Evolutionary conservation across 30 jellyfish, hydroid and myxozoan species (phyloP), one percentile per base, ranked within the genome.

Genomic region (Cassiopea andromeda): DNA sequence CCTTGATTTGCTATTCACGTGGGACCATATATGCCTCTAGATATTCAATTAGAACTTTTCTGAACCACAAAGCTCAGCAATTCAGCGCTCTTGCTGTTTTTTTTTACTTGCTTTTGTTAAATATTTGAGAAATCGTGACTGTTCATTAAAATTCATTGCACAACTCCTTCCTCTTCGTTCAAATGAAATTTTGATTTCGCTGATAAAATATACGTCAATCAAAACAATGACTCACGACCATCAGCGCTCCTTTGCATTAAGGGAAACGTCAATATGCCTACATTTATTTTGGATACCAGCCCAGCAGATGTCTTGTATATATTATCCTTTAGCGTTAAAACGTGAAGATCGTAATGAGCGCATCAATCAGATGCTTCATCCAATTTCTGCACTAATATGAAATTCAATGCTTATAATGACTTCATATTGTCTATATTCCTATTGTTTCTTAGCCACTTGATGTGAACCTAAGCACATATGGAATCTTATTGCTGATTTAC

Each of bases 331-430:
- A 2, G 73, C 15, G 73, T 64, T 64, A 64, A 64, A 19, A 16
- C 79, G 79, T 6, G 57, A 19, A 70, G 57, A 12, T n/a, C 7
- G 79, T 70, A 70, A 70, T 70, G 57, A 70, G 79, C 50, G 27
- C 54, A 70, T 64, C 79, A 70, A 19, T 70, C 79, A 70, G 79
- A 70, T 70, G 79, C n/a, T 43, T 7, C 5, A 70, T 70, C 79
- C 79, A 70, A 70, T 70, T 70, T 70, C 38, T 43, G 2, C 54
- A 6, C 15, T 70, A 6, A 18, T 70, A 14, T 43, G 57, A 19
- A 43, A 18, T 70, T 70, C 46, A 70, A 70, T 70, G 38, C 57
- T 2, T 1, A 38, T 6, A 70, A 43, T 70, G 79, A 27, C 79
- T 18, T 14, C 79, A 12, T 70, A 70, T 70, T 70, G 79, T 64